Conservation (phyloP, 2,113 vertebrate genomes). For the Bubo bubo region DNA sequence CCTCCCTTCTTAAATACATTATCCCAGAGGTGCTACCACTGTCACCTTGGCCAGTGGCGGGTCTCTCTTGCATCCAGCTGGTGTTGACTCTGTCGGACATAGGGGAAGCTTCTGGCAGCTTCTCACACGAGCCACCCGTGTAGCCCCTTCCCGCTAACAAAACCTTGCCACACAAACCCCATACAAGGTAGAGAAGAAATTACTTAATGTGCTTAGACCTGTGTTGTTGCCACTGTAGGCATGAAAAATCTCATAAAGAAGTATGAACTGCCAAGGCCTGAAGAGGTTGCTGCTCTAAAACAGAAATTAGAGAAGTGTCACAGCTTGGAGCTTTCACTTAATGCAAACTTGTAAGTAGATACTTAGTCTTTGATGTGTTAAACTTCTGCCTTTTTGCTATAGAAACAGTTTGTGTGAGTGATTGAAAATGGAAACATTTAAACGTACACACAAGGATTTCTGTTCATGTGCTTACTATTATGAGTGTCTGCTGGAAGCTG, state of each 20-base stretch:
- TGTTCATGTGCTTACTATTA: neutral
- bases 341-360: conserved; percentile 80
- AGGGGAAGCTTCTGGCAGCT: neutral
- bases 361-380: neutral
- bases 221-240: conserved; percentile 63
- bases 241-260: conserved; percentile 91
- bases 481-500: neutral
- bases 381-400: neutral
- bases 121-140: neutral
- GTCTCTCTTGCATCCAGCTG: neutral
- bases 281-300: conserved; percentile 85
- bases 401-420: neutral
- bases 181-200: neutral
- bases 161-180: neutral
- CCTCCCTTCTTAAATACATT: neutral
- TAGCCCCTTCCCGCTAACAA: neutral
- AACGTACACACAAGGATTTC: neutral
- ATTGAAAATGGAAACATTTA: neutral
- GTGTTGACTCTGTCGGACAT: neutral
- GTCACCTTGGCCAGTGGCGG: neutral
- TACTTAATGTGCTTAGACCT: neutral
- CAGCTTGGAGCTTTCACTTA: conserved; percentile 78
- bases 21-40: neutral
- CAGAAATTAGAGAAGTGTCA: conserved; percentile 92
- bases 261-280: conserved; percentile 84